Evolutionary conservation across 2,888 invertebrate genomes (phyloP).

Genomic region (Parapristionchus giblindavisi): DNA sequence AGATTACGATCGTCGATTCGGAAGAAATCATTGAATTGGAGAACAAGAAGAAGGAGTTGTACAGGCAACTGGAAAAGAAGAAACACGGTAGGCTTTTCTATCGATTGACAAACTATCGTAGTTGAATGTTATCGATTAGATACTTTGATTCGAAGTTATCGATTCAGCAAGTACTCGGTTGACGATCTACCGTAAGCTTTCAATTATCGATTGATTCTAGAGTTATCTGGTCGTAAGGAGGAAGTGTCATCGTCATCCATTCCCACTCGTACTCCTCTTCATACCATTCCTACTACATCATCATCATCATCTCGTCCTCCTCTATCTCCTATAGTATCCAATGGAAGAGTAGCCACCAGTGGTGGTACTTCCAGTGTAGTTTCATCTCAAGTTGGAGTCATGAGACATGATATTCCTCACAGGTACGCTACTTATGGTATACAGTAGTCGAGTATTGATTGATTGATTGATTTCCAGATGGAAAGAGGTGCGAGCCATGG

Average conservation of each 20-base stretch:
- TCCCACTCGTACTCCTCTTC: constrained; percentile 4
- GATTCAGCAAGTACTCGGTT: too few relatives aligned
- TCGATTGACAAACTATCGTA: not conserved
- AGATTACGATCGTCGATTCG: constrained; percentile 43
- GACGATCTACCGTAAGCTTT: not conserved
- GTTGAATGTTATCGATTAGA: too few relatives aligned
- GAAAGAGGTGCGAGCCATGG: constrained; percentile 25
- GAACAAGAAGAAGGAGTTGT: constrained; percentile 36
- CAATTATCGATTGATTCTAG: not conserved
- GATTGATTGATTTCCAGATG: constrained; percentile 17
- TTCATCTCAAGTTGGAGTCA: constrained; percentile 32
- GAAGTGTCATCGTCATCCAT: not conserved
- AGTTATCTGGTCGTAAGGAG: constrained; percentile 36
- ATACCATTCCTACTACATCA: not conserved
- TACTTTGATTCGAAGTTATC: too few relatives aligned
- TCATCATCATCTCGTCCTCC: not conserved
- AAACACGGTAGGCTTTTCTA: constrained; percentile 34
- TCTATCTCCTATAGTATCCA: constrained; percentile 19
- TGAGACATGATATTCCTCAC: constrained; percentile 39
- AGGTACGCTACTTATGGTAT: constrained; percentile 1
- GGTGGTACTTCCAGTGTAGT: too few relatives aligned
- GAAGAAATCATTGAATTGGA: constrained; percentile 41
- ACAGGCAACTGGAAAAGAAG: constrained; percentile 39
- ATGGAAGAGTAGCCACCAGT: not conserved
- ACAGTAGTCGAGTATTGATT: not conserved